phyloP scores from a whole-genome alignment of 2,888 invertebrate species.

The Mythimna ferrago region DNA sequence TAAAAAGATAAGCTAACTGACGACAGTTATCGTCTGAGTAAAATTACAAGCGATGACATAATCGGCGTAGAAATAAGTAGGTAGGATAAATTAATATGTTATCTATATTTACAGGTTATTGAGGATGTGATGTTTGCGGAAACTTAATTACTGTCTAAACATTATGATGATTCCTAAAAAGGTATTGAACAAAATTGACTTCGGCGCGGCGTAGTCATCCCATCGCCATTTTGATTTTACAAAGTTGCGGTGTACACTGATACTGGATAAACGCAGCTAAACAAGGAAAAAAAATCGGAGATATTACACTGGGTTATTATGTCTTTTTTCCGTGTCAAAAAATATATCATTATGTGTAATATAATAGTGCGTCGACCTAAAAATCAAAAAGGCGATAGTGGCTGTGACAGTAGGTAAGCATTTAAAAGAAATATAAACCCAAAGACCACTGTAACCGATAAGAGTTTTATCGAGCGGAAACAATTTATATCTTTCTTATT shows the following conservation, averaged over 20 bases:
- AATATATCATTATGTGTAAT: no score
- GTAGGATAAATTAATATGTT: not conserved
- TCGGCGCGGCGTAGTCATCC: not conserved
- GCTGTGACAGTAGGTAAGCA: no score
- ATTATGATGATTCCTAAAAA: not conserved
- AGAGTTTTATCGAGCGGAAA: no score
- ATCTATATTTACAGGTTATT: not conserved
- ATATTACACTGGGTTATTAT: no score
- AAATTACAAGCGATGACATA: conserved; percentile 49
- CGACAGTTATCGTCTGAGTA: conserved; percentile 60
- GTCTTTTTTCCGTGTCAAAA: no score
- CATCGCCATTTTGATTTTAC: not conserved
- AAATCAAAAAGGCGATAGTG: no score
- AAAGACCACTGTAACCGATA: no score
- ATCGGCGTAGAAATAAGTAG: conserved; percentile 6
- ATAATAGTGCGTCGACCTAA: no score
- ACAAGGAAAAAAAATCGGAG: no score
- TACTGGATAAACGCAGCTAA: not conserved
- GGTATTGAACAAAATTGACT: not conserved
- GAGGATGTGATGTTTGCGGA: conserved; percentile 3
- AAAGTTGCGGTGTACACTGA: not conserved
- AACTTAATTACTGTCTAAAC: not conserved
- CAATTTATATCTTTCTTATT: no score
- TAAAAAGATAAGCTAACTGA: conserved; percentile 51
- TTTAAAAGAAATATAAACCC: not conserved